Conservation (phyloP, 2,888 invertebrate species). For the Dasysyrphus tricinctus region DNA sequence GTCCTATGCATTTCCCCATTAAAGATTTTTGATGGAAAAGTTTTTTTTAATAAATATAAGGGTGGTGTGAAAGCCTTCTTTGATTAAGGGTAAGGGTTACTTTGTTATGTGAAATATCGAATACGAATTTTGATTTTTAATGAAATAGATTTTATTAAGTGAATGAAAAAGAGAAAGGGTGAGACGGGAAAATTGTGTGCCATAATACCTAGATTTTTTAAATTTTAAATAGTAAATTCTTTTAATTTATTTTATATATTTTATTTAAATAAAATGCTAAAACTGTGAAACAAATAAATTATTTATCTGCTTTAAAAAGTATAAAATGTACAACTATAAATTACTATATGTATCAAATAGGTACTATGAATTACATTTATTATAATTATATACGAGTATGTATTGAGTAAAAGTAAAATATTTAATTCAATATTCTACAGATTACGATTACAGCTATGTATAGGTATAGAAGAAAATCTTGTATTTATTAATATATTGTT, state of each 20-base stretch:
- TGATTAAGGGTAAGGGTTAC: slow-evolving; percentile 12
- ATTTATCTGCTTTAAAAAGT: slow-evolving; percentile 26
- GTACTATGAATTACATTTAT: slow-evolving; percentile 70
- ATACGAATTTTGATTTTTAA: slow-evolving; percentile 60
- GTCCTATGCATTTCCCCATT: neutral
- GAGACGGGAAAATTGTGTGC: slow-evolving; percentile 56
- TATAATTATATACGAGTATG: slow-evolving; percentile 55
- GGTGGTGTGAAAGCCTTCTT: slow-evolving; percentile 19
- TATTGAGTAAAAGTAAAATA: slow-evolving; percentile 55
- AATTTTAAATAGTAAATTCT: neutral
- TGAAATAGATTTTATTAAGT: slow-evolving; percentile 21
- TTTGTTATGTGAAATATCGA: slow-evolving; percentile 55
- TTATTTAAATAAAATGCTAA: slow-evolving; percentile 32
- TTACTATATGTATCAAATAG: slow-evolving; percentile 61
- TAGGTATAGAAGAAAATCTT: slow-evolving; percentile 32
- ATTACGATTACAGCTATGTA: slow-evolving; percentile 68
- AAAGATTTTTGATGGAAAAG: neutral
- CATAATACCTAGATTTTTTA: slow-evolving; percentile 20
- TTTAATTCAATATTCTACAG: slow-evolving; percentile 74
- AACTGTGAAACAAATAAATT: slow-evolving; percentile 46
- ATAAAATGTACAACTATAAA: slow-evolving; percentile 71
- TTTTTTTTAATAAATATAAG: neutral
- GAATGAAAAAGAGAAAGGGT: slow-evolving; percentile 23
- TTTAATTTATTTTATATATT: slow-evolving; percentile 3
- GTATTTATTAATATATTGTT: slow-evolving; percentile 14